Base-by-base conservation (phyloP, 2,888 invertebrate genomes). In the Plutella xylostella region DNA sequence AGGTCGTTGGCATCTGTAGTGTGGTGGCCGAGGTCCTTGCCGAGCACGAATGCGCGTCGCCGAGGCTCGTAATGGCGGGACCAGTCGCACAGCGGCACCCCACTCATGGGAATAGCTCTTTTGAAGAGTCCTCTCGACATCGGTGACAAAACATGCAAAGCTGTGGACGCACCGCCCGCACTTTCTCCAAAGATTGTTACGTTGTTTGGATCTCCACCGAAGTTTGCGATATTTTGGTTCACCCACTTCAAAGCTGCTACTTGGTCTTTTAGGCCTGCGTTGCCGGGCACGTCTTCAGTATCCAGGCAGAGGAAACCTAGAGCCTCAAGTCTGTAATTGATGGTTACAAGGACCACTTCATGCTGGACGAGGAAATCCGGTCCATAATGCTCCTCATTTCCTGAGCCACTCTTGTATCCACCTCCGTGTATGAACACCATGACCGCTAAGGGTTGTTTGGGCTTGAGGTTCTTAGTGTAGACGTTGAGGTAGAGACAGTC, bases 301-400 rank as follows among this genome's bases (percentile, higher is more conserved):
- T 68, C 69, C 1, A 86, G 72, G 20, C 85, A 85, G 1, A 88
- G 61, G 51, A 88, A 88, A 1, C 87, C 87, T 3, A 87, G 53
- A 0, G 79, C 73, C 1, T 85, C 87, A 2, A 77, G 55, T 50
- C 87, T 69, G 51, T 86, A 87, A 55, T 87, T 87, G 2, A 87
- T 58, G 0, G 88, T 87, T 0, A 88, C 86, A 15, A 87, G 54
- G 1, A 88, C 63, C 0, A 87, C 70, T 48, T 78, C 73, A 55
- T 86, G 79, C 5, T 72, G 65, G 9, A 87, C 76, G 12, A 87
- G 57, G 51, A 83, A 85, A 48, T 86, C 85, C 2, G 87, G 85
- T 0, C 87, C 87, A 47, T 83, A 85, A 4, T 74, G 55, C 22
- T 77, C 72, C 0, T 68, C 72, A 51, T 86, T 73, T 14, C 78